phyloP scores from a whole-genome alignment of 2,888 invertebrate genomes.

The Campopleginae sp. region DNA sequence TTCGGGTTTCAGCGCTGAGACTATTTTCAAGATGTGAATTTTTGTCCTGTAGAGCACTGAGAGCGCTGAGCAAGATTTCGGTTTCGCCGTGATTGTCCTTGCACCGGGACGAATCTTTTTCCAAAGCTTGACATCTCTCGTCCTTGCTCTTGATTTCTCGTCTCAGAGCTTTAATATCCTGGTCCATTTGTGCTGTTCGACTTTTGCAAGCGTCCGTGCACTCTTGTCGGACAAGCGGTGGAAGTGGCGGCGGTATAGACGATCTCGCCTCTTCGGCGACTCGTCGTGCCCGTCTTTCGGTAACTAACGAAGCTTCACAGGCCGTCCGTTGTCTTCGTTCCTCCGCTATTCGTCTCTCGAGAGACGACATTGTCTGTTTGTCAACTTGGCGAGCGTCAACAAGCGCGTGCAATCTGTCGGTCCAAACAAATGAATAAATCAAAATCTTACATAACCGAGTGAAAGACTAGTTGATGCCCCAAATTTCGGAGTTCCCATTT shows the following conservation, averaged over 20 bases:
- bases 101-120: constrained; percentile 84
- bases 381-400: constrained; percentile 91
- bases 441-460: not conserved
- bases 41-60: constrained; percentile 94
- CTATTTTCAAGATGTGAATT: constrained; percentile 96
- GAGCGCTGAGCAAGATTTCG: constrained; percentile 92
- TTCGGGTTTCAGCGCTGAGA: constrained; percentile 97
- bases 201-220: constrained; percentile 89
- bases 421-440: not conserved
- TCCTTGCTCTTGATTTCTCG: constrained; percentile 88
- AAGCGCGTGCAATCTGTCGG: constrained; percentile 89
- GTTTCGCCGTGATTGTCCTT: constrained; percentile 88
- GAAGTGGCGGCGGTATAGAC: constrained; percentile 81
- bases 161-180: constrained; percentile 88
- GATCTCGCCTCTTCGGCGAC: constrained; percentile 85
- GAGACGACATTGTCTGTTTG: constrained; percentile 89
- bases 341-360: constrained; percentile 93
- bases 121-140: constrained; percentile 85
- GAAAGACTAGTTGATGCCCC: not conserved
- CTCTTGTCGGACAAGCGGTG: constrained; percentile 85
- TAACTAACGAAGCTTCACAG: constrained; percentile 90
- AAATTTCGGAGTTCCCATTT: not conserved
- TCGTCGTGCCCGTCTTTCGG: constrained; percentile 90
- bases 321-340: constrained; percentile 92
- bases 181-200: constrained; percentile 89